phyloP scores from a whole-genome alignment of 92 coral and sea anemone genomes.

The Paragorgia papillata region DNA sequence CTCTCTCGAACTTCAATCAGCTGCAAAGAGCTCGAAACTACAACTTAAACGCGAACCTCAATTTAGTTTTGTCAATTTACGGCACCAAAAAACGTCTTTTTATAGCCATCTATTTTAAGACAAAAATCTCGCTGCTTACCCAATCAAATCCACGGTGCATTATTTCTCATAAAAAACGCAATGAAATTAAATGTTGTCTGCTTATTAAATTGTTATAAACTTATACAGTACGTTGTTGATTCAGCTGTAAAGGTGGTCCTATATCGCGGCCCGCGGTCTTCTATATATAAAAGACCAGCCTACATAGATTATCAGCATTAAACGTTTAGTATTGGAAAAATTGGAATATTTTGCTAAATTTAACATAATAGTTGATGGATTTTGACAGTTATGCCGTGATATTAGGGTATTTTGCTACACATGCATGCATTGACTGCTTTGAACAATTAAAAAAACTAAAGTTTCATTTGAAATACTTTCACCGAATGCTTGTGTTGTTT shows the following conservation, averaged over 20 bases:
- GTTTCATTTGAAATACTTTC: too few species aligned
- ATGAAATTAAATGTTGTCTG: constrained; percentile 2
- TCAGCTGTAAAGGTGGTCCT: constrained; percentile 27
- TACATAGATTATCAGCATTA: too few species aligned
- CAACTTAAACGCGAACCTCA: too few species aligned
- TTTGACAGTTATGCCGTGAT: too few species aligned
- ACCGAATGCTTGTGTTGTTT: background rate
- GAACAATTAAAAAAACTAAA: too few species aligned
- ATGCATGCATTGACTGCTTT: too few species aligned
- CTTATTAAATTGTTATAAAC: constrained; percentile 20
- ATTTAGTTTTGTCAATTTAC: background rate
- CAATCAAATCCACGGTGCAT: constrained; percentile 4
- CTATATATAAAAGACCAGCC: too few species aligned
- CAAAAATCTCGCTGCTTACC: background rate
- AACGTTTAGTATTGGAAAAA: too few species aligned
- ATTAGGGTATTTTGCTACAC: too few species aligned
- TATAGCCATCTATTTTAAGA: constrained; percentile 1
- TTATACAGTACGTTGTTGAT: constrained; percentile 12
- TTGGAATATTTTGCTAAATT: too few species aligned
- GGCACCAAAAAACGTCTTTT: background rate
- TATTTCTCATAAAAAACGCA: constrained; percentile 8
- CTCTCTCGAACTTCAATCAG: background rate
- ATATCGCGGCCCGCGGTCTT: background rate
- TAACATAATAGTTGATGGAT: too few species aligned
- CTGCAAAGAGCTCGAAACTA: too few species aligned